phyloP scores from a whole-genome alignment of 2,113 vertebrate species.

The Pundamilia nyererei region DNA sequence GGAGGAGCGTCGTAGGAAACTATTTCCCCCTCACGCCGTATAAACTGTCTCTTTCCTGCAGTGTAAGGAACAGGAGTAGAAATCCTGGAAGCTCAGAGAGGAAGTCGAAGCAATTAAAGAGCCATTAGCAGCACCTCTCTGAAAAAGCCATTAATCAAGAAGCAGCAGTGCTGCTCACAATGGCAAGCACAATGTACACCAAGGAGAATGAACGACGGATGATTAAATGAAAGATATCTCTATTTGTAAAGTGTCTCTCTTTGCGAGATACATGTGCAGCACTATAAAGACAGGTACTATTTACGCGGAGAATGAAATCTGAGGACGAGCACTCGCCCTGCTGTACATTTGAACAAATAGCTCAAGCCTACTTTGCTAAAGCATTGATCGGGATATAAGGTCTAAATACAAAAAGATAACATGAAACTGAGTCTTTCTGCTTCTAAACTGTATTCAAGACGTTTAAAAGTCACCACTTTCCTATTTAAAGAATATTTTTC shows the following conservation, averaged over 20 bases:
- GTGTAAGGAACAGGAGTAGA: slow-evolving; percentile 3
- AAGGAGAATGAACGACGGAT: slow-evolving; percentile 37
- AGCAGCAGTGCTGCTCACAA: slow-evolving; percentile 34
- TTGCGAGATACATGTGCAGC: not conserved
- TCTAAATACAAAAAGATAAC: not conserved
- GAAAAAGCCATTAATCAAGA: slow-evolving; percentile 69
- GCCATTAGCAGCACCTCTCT: slow-evolving; percentile 66
- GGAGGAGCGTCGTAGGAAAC: not conserved
- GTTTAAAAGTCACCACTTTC: not conserved
- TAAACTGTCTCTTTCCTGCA: slow-evolving; percentile 7
- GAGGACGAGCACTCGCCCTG: not conserved
- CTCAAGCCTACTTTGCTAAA: not conserved
- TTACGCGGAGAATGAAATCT: not conserved
- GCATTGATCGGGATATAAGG: not conserved
- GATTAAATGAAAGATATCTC: slow-evolving; percentile 53
- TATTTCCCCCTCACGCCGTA: not conserved
- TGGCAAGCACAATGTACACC: slow-evolving; percentile 39
- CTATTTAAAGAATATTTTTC: not conserved
- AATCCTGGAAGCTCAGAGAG: slow-evolving; percentile 35
- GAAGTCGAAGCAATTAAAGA: slow-evolving; percentile 69
- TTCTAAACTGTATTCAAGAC: not conserved
- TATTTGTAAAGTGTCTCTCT: slow-evolving; percentile 41
- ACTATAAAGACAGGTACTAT: not conserved
- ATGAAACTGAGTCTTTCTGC: not conserved
- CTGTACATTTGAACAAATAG: not conserved